phyloP scores from a whole-genome alignment of 92 coral and sea anemone genomes.

The Umimayanthus kanabou region DNA sequence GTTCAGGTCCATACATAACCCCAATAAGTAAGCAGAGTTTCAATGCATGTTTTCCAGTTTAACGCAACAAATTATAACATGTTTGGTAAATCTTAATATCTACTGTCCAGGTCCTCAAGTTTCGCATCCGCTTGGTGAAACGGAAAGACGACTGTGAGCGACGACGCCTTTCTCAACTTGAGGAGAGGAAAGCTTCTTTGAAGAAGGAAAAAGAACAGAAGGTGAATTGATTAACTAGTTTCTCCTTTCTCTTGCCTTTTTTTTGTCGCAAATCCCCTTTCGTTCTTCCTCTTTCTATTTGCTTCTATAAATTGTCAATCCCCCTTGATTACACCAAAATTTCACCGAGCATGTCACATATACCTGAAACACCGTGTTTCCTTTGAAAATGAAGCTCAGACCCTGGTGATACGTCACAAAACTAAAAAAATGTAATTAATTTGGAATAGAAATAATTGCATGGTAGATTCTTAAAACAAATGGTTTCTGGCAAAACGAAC shows the following conservation, averaged over 20 bases:
- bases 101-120: conserved; percentile 51
- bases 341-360: background rate
- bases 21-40: background rate
- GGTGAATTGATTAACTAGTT: conserved; percentile 44
- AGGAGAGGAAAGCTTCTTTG: conserved; percentile 48
- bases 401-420: too few species aligned
- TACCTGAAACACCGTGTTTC: too few species aligned
- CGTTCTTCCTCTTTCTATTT: background rate
- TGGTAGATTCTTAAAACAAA: too few species aligned
- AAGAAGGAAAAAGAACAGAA: conserved; percentile 53
- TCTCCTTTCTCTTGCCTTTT: background rate
- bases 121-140: conserved; percentile 64
- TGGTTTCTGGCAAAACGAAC: too few species aligned
- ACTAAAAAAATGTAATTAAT: too few species aligned
- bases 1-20: background rate
- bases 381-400: too few species aligned
- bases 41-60: too few species aligned
- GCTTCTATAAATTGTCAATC: background rate
- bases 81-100: background rate
- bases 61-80: too few species aligned
- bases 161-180: conserved; percentile 48
- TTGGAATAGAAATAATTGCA: too few species aligned
- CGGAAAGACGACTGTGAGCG: conserved; percentile 54
- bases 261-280: background rate
- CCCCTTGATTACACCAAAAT: background rate